Evolutionary conservation across 2,113 vertebrate species (phyloP), one percentile per base, ranked within the genome.

Genomic region (Buteo buteo): DNA sequence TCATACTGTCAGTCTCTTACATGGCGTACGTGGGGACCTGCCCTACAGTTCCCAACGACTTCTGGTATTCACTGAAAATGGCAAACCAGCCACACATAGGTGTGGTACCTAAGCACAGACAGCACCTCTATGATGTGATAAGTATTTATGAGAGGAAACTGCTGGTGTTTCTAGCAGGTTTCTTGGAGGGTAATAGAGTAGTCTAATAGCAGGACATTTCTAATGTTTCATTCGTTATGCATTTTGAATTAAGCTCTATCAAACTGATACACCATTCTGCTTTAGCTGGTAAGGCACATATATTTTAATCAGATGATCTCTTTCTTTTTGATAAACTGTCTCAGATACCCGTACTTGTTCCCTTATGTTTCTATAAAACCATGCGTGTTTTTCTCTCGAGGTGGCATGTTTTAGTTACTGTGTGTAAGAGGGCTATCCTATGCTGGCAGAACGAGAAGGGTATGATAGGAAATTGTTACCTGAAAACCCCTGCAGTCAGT

Each of bases 401-500:
- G 2, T 16, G 32, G 31, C 21, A 4, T 3, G 3, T 32, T 71
- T 44, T 6, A 10, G 38, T 45, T 36, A 34, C 42, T 22, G 31
- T 8, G 44, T 58, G 29, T 40, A 7, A 12, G 11, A 59, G 49
- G 28, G 9, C 14, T 52, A 6, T 36, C 24, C 57, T 16, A 2
- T 18, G 42, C 59, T 71, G 67, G 28, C 70, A 64, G 47, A 16
- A 4, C 16, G 65, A 6, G 12, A 7, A 21, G 9, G 28, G 14
- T 11, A 6, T 8, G 55, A 2, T 4, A 0, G 5, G 69, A 40
- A 44, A 1, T 5, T 1, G 3, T 19, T 29, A 15, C 58, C 82
- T n/a, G 59, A 2, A 22, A 2, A 0, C 18, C 47, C 21, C 0
- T 1, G 45, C 50, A 16, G n/a, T 12, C 9, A 0, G 3, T 15